These are phyloP conservation scores for Genyomyrus donnyi DNA, from an alignment of 2,113 vertebrate genomes.

Conservation along the genomic window DNA sequence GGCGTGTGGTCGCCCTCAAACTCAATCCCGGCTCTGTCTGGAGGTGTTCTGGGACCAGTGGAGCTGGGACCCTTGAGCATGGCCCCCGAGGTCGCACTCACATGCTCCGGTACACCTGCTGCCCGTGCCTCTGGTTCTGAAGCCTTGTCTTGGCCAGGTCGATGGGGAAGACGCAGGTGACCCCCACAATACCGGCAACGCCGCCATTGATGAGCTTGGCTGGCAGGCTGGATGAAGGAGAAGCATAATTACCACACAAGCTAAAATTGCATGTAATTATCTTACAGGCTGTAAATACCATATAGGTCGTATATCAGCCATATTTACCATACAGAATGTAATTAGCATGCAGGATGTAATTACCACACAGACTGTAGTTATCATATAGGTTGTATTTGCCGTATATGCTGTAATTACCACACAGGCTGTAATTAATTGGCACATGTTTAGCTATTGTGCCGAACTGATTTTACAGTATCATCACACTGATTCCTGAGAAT, in stretches of 20 bases:
- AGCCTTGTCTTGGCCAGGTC: conserved; percentile 74
- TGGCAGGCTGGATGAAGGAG: conserved; percentile 56
- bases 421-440: background rate
- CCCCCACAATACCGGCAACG: conserved; percentile 70
- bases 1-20: background rate
- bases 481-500: background rate
- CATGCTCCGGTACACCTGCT: conserved; percentile 71
- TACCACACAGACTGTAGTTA: background rate
- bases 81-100: conserved; percentile 34
- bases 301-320: no score
- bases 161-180: conserved; percentile 76
- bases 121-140: conserved; percentile 70
- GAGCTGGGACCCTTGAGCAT: no score
- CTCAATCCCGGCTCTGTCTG: background rate
- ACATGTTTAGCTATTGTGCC: background rate
- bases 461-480: background rate
- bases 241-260: background rate
- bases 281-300: background rate
- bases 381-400: background rate
- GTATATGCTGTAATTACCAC: background rate
- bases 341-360: background rate
- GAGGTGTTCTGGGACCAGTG: background rate
- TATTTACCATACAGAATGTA: background rate
- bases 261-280: background rate
- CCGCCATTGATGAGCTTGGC: conserved; percentile 77